Conservation (phyloP, 37 sponge, comb jelly and placozoan species). For the Beroe ovata region DNA sequence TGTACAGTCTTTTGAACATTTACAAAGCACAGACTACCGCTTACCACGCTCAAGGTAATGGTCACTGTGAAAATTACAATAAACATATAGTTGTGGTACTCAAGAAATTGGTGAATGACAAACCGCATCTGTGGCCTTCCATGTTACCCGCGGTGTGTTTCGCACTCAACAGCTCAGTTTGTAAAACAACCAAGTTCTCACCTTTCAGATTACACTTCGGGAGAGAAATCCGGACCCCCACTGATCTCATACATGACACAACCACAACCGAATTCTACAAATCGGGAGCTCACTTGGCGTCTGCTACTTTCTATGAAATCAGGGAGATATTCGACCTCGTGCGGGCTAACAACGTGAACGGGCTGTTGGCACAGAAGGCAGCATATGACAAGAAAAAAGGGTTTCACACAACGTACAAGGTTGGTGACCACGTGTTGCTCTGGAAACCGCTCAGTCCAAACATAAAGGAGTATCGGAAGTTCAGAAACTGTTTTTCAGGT, state of each 20-base stretch:
- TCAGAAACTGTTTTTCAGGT: constrained; percentile 23
- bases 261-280: constrained; percentile 39
- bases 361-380: neutral
- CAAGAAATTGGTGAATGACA: constrained; percentile 4
- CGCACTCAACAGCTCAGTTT: constrained; percentile 33
- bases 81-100: constrained; percentile 15
- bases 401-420: constrained; percentile 21
- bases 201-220: constrained; percentile 1
- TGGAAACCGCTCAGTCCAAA: constrained; percentile 45
- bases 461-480: constrained; percentile 11
- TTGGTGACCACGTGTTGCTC: constrained; percentile 37
- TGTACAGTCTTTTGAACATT: constrained; percentile 1
- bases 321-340: constrained; percentile 46
- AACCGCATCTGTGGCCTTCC: neutral
- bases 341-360: neutral
- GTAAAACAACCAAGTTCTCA: neutral
- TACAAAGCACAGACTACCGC: neutral
- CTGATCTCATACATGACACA: constrained; percentile 2
- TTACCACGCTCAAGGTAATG: constrained; percentile 34
- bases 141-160: neutral
- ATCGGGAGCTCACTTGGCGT: constrained; percentile 22
- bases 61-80: constrained; percentile 49
- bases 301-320: neutral
- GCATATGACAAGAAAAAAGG: constrained; percentile 44
- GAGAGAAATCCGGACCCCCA: constrained; percentile 14